Evolutionary conservation across 2,888 invertebrate genomes (phyloP), one percentile per base, ranked within the genome.

Genomic region (Polymixis lichenea): DNA sequence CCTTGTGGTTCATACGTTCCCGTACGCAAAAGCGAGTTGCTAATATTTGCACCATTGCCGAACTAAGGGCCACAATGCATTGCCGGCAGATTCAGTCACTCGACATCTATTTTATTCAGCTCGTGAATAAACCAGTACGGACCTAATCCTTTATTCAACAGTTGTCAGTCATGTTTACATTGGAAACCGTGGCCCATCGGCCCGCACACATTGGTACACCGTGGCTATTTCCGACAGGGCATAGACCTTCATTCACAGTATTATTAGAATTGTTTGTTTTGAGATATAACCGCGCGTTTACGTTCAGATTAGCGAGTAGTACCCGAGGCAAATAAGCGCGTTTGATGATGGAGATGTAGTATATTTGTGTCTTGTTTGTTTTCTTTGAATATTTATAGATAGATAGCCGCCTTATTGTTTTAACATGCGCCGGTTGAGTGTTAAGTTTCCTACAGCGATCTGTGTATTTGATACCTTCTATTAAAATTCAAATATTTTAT

Each of bases 251-350:
- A 49, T 43, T 11, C 60, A 19, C 17, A 67, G 60, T 85, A 83
- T 80, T 83, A 78, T 72, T 87, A 83, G 77, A 78, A 9, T 19
- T 72, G 66, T 84, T 84, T 80, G 85, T 80, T 84, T 80, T 76
- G 53, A 58, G 38, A 56, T 75, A 51, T 46, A 66, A 75, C 69
- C 53, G 49, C 28, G 13, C n/a, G 80, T 65, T 67, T 84, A 84
- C 71, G 71, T 64, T 69, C 25, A 25, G 64, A 75, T 80, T 83
- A 9, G 61, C 71, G 80, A 84, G 81, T 82, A 71, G 84, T 74
- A 51, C 19, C 32, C 17, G 46, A 73, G 46, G 25, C 64, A 81
- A 67, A 70, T 67, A 73, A 79, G 19, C 73, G 43, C 22, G 38
- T 56, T 15, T 25, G 62, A 60, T 71, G 75, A 80, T 75, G 71